A percentile compares a stretch with the other conserved stretches of the same genome.
Evolutionary conservation across 30 jellyfish, hydroid and myxozoan genomes (phyloP).

Genomic region (Calvadosia cruxmelitensis): DNA sequence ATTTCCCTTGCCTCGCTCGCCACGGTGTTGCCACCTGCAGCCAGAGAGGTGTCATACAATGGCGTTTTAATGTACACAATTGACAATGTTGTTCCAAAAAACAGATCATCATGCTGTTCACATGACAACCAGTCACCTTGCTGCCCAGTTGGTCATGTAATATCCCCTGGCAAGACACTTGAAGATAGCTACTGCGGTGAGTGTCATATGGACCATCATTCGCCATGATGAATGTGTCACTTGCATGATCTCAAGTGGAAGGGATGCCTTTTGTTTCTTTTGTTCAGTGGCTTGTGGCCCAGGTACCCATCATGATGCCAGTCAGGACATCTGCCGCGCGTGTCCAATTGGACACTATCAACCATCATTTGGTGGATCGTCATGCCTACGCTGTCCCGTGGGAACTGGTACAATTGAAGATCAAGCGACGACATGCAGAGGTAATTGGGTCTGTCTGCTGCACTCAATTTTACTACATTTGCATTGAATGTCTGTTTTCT

Average conservation of each 20-base stretch:
- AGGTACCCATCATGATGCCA: conserved; percentile 52
- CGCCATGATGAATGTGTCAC: too few species aligned
- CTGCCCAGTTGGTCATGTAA: background rate
- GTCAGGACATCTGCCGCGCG: conserved; percentile 33
- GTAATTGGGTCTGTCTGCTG: conserved; percentile 40
- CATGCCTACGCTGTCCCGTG: conserved; percentile 48
- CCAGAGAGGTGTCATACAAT: too few species aligned
- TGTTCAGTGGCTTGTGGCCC: conserved; percentile 65
- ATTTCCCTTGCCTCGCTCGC: too few species aligned
- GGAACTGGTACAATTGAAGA: conserved; percentile 51
- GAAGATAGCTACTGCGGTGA: background rate
- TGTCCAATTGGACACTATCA: conserved; percentile 46
- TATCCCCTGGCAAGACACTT: background rate
- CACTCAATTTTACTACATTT: too few species aligned
- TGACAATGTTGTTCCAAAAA: too few species aligned
- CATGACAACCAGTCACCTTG: too few species aligned
- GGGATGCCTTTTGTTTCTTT: background rate
- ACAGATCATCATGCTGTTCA: too few species aligned
- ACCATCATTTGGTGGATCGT: conserved; percentile 14
- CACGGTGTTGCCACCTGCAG: too few species aligned
- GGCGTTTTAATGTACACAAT: too few species aligned
- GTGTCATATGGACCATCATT: background rate
- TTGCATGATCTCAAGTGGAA: too few species aligned
- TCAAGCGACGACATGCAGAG: conserved; percentile 59
- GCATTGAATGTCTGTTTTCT: too few species aligned